Evolutionary conservation across 2,113 vertebrate genomes (phyloP).

Genomic region (Microtus montanus): DNA sequence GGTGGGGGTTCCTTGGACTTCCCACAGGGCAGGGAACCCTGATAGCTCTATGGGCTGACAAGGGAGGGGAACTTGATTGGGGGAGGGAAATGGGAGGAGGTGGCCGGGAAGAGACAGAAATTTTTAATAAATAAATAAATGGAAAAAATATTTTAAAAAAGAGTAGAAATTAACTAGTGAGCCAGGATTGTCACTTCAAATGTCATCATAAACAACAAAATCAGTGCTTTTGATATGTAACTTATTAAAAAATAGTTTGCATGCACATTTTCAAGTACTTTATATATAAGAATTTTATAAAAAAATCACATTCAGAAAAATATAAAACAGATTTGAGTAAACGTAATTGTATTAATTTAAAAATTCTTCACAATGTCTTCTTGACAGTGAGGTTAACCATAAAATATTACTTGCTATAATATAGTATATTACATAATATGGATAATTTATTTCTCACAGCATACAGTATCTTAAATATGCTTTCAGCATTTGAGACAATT

Average conservation of each 20-base stretch:
- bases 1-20: too few relatives aligned
- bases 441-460: background rate
- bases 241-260: slow-evolving; percentile 15
- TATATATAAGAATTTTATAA: background rate
- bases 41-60: too few relatives aligned
- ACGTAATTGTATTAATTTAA: background rate
- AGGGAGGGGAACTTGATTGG: too few relatives aligned
- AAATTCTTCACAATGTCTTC: slow-evolving; percentile 30
- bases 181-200: slow-evolving; percentile 4
- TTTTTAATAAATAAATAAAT: too few relatives aligned
- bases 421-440: background rate
- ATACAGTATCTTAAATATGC: background rate
- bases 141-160: background rate
- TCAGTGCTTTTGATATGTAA: background rate
- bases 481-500: slow-evolving; percentile 38
- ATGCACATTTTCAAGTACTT: background rate
- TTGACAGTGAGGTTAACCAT: slow-evolving; percentile 26
- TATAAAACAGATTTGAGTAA: background rate
- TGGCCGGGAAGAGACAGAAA: too few relatives aligned
- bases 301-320: slow-evolving; percentile 14
- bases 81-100: too few relatives aligned
- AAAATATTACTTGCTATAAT: slow-evolving; percentile 10
- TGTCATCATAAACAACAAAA: slow-evolving; percentile 30
- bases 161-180: slow-evolving; percentile 12
- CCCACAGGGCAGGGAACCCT: too few relatives aligned